Evolutionary conservation across 1,140 invertebrate species (phyloP), one percentile per base, ranked within the genome.

Genomic region (Drosophila quadrilineata): DNA sequence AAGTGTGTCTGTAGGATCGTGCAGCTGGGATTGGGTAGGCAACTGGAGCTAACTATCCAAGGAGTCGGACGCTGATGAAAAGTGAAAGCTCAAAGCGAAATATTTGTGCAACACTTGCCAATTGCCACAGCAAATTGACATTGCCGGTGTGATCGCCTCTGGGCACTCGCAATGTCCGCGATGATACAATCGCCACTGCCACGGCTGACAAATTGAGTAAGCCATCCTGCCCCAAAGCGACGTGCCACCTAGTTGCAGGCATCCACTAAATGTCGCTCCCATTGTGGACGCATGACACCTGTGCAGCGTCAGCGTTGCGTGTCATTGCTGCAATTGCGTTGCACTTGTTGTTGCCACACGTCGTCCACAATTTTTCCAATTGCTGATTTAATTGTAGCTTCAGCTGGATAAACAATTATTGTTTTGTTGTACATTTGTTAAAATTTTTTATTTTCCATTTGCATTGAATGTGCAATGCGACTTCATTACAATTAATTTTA

Each of bases 391-490:
- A 85, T 85, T 71, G 65, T 58, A 41, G 46, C n/a, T n/a, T n/a
- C n/a, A n/a, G n/a, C 52, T 43, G 33, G 59, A 62, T 74, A 50
- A 58, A 31, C 38, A 60, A 70, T 69, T 75, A 46, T 19, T 22
- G 1, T 36, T 57, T 16, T 10, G n/a, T 19, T 29, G 28, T 40
- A 9, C 3, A 19, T 43, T 56, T 53, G 10, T 29, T 40, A n/a
- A 17, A 6, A 8, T 24, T 12, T n/a, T 17, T 29, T 31, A 6
- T n/a, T 40, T 53, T 40, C n/a, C 28, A 48, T 59, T 59, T 59
- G 36, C 82, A 84, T 82, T 58, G 58, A 84, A 73, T 84, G 65
- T 62, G 74, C 57, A 77, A 71, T 67, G 52, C 70, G 62, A 64
- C 71, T 84, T 67, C 65, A 71, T 73, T 77, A 73, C 63, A 67